Percentiles rank a stretch among this genome's conserved stretches.
Evolutionary conservation across 2,888 invertebrate species (phyloP).

Genomic region (Hypercompe scribonia): DNA sequence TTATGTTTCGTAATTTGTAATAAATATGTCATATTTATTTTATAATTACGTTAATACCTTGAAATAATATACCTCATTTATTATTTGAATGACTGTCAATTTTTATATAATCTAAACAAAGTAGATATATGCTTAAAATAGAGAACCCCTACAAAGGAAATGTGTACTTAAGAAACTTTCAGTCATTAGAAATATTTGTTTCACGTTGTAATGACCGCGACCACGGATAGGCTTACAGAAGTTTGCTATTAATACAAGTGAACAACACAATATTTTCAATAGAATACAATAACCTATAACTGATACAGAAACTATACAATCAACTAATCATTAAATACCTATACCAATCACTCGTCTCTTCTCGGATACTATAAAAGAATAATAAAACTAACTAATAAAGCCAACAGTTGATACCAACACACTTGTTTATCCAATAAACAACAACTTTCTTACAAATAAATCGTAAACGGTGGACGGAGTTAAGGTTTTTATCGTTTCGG

Average conservation of each 20-base stretch:
- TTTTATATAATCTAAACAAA: no score
- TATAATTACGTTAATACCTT: background rate
- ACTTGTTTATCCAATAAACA: slow-evolving; percentile 60
- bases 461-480: slow-evolving; percentile 49
- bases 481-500: slow-evolving; percentile 45
- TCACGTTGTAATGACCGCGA: background rate
- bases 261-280: no score
- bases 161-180: no score
- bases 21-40: background rate
- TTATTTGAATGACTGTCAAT: background rate
- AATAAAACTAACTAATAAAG: slow-evolving; percentile 42
- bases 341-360: slow-evolving; percentile 33
- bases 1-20: background rate
- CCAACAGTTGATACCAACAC: slow-evolving; percentile 40
- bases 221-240: background rate
- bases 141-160: no score
- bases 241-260: no score
- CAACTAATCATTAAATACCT: slow-evolving; percentile 21
- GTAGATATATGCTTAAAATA: no score
- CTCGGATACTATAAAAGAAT: slow-evolving; percentile 40
- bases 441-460: slow-evolving; percentile 52
- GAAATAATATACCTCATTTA: background rate
- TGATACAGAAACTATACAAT: background rate
- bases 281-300: background rate
- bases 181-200: background rate